Evolutionary conservation across 2,797 vertebrate species (phyloP).

Genomic region (Megaceryle alcyon): DNA sequence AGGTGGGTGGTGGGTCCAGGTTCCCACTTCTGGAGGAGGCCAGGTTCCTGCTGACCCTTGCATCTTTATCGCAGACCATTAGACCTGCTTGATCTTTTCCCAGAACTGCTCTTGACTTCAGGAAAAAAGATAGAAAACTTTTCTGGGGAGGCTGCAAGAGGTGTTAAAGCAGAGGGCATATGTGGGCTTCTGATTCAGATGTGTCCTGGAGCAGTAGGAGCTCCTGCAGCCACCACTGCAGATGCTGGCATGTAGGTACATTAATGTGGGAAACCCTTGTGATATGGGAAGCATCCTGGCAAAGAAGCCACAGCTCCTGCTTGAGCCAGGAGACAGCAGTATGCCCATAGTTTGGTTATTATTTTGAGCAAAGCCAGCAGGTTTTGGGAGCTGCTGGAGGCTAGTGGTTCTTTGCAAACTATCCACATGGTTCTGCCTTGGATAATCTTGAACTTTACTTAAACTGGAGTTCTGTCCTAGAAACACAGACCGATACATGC

Average conservation of each 20-base stretch:
- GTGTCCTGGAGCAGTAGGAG: not conserved
- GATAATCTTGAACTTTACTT: slow-evolving; percentile 8
- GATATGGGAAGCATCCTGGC: not conserved
- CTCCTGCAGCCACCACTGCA: not conserved
- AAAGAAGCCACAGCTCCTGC: not conserved
- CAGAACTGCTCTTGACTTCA: not conserved
- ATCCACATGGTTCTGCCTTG: not conserved
- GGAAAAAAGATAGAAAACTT: not conserved
- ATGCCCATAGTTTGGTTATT: not conserved
- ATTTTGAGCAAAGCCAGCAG: slow-evolving; percentile 4
- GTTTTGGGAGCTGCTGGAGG: not conserved
- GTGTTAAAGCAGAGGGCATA: not conserved
- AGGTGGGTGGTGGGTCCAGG: not conserved
- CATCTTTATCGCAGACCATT: not conserved
- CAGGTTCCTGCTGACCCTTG: not conserved
- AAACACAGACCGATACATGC: not conserved
- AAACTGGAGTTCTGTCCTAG: slow-evolving; percentile 10
- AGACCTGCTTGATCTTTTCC: not conserved
- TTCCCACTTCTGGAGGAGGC: not conserved
- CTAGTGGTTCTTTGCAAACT: not conserved
- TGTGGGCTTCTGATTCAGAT: not conserved
- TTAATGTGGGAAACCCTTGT: not conserved
- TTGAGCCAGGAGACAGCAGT: not conserved
- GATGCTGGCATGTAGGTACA: not conserved
- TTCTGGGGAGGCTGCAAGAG: not conserved